Evolutionary conservation across 2,888 invertebrate species (phyloP).

Genomic region (Ypsolopha scabrella): DNA sequence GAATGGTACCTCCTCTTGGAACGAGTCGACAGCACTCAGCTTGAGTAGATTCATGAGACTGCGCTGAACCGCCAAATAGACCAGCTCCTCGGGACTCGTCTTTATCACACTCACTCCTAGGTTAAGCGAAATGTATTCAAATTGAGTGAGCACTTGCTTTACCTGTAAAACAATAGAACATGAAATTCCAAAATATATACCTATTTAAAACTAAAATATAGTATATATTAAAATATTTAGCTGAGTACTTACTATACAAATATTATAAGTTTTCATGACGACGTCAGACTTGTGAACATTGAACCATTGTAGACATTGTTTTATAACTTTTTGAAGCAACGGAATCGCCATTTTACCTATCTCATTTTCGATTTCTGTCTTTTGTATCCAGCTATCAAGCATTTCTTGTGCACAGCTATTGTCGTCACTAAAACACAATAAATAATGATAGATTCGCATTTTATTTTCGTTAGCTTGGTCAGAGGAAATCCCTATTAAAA

Average conservation of each 20-base stretch:
- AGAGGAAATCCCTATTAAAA: neutral
- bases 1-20: conserved; percentile 37
- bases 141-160: conserved; percentile 48
- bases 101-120: conserved; percentile 17
- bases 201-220: no score
- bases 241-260: conserved; percentile 35
- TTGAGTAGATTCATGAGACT: conserved; percentile 38
- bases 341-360: conserved; percentile 31
- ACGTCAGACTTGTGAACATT: conserved; percentile 35
- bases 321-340: conserved; percentile 32
- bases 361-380: conserved; percentile 38
- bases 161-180: conserved; percentile 27
- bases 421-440: conserved; percentile 34
- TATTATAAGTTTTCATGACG: conserved; percentile 29
- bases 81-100: conserved; percentile 39
- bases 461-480: no score
- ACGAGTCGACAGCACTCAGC: conserved; percentile 32
- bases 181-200: neutral
- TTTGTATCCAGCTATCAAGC: conserved; percentile 36
- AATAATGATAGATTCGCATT: neutral
- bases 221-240: neutral
- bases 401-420: conserved; percentile 37
- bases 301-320: conserved; percentile 43
- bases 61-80: conserved; percentile 38
- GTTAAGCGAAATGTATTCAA: conserved; percentile 39